Conservation (phyloP, 2,113 vertebrate genomes). For the Macrotis lagotis region DNA sequence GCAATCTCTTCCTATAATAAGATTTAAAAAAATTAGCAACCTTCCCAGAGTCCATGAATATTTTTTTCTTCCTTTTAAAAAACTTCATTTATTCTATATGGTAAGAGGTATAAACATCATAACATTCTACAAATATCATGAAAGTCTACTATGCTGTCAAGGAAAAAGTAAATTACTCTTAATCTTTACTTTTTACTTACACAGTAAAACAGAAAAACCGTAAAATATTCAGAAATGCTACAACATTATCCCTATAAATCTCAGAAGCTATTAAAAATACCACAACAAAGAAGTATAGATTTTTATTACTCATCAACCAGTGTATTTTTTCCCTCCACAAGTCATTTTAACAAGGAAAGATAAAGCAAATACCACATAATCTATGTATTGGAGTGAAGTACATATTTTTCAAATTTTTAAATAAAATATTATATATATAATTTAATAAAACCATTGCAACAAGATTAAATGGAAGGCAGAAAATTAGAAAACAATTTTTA, state of each 20-base stretch:
- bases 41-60: not conserved
- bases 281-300: not conserved
- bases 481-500: too few relatives aligned
- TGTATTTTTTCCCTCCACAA: conserved; percentile 33
- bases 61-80: not conserved
- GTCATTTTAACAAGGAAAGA: conserved; percentile 25
- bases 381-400: not conserved
- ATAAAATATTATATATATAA: not conserved
- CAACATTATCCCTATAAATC: not conserved
- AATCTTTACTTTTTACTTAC: not conserved
- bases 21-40: conserved; percentile 55
- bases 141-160: not conserved
- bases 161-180: conserved; percentile 10
- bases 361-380: not conserved
- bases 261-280: conserved; percentile 40
- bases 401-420: not conserved
- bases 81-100: not conserved
- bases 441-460: too few relatives aligned
- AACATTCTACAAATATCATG: conserved; percentile 8
- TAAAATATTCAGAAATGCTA: conserved; percentile 7
- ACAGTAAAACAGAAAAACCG: conserved; percentile 30
- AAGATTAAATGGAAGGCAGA: too few relatives aligned
- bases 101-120: conserved; percentile 8
- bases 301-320: not conserved
- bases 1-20: conserved; percentile 92